Base-by-base conservation (phyloP, 2,888 invertebrate species). In the Eristalinus aeneus region DNA sequence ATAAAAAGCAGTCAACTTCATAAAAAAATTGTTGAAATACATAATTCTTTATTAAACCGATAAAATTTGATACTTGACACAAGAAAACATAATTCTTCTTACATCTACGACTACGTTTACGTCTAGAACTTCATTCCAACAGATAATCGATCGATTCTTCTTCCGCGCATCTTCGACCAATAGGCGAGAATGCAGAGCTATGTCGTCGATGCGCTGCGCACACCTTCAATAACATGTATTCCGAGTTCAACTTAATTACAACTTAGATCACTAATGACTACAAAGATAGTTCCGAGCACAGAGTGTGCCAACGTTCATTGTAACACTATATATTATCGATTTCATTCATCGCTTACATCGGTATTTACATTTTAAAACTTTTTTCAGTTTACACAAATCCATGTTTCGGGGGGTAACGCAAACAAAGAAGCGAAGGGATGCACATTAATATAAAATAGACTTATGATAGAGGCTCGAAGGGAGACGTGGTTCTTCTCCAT, bases 251-350 rank as follows among this genome's bases (percentile, higher is more conserved):
- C 53, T 76, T 46, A 73, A 61, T 64, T 63, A 20, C 61, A 84
- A 75, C 84, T 84, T 84, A 84, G 32, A 72, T n/a, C 72, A 80
- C 85, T 85, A 85, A 85, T 85, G 85, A 85, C 85, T 85, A 85
- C 67, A 77, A 80, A 65, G 65, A 85, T 72, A 69, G 60, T 60
- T 34, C 27, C 53, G 39, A 34, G 65, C 76, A 73, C 58, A 39
- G 39, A 68, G 63, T 85, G 68, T 61, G 16, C 22, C 60, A 16
- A 68, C 53, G 76, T 56, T 46, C 58, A 67, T 71, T 64, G 46
- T 79, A 76, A 80, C 71, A 64, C 39, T 36, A 10, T 82, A 60
- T 79, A 74, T 77, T 85, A 58, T 36, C 64, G 10, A 58, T 65
- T 56, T 54, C 46, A 46, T 74, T 46, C 74, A 64, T 53, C 77